Evolutionary conservation across 2,797 vertebrate genomes (phyloP).

Genomic region (Sebastes umbrosus): DNA sequence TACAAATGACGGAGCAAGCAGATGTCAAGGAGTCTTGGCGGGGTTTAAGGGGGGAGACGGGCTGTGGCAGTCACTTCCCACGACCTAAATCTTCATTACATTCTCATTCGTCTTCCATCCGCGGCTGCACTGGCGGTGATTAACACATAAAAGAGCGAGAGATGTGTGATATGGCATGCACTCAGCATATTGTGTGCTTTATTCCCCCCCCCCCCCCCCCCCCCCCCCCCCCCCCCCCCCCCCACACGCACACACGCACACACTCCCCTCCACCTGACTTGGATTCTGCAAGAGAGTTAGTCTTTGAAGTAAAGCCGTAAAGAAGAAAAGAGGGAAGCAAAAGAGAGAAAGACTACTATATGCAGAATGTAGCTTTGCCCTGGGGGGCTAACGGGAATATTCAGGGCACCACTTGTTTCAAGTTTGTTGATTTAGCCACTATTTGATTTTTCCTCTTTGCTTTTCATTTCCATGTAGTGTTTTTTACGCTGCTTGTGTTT

Average conservation of each 20-base stretch:
- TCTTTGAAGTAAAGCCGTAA: conserved; percentile 73
- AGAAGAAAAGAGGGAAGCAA: conserved; percentile 29
- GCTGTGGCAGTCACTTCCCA: conserved; percentile 61
- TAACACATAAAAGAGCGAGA: conserved; percentile 74
- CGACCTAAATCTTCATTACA: conserved; percentile 66
- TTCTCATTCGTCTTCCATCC: conserved; percentile 52
- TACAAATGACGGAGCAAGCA: conserved; percentile 47
- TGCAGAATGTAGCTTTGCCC: conserved; percentile 56
- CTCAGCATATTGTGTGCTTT: conserved; percentile 51
- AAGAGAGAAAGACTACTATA: conserved; percentile 26
- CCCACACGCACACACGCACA: too few relatives aligned
- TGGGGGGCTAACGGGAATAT: conserved; percentile 68
- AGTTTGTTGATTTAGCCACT: conserved; percentile 80
- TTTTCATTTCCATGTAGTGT: conserved; percentile 41
- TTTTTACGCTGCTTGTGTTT: conserved; percentile 61
- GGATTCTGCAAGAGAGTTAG: conserved; percentile 51
- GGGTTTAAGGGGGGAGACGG: background rate
- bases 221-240: too few relatives aligned
- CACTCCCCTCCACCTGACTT: conserved; percentile 57
- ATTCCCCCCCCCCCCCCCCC: background rate
- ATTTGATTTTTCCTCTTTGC: conserved; percentile 71
- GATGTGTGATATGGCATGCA: conserved; percentile 56
- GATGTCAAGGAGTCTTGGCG: conserved; percentile 44
- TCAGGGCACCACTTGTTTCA: conserved; percentile 73
- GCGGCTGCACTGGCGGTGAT: conserved; percentile 51